Conservation (phyloP, 2,113 vertebrate species). For the Ceyx cyanopectus region DNA sequence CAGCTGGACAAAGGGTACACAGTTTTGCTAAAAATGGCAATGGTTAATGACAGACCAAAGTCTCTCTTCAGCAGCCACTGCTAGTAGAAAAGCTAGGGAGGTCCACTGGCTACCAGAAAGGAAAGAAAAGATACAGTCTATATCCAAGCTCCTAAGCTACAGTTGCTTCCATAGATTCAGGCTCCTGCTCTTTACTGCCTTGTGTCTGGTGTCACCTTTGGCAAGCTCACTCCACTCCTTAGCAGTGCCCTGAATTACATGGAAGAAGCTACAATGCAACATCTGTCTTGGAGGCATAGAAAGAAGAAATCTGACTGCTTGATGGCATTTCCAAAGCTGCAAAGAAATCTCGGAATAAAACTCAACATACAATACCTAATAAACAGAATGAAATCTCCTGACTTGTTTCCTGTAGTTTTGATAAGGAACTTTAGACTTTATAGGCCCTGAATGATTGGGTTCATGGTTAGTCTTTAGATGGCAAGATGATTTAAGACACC, state of each 20-base stretch:
- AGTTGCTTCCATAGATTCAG: not conserved
- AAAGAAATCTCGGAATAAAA: not conserved
- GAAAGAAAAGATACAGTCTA: not conserved
- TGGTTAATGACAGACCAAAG: constrained; percentile 37
- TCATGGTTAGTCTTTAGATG: not conserved
- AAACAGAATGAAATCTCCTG: not conserved
- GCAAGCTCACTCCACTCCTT: not conserved
- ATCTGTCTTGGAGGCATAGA: not conserved
- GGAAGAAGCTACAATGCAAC: not conserved
- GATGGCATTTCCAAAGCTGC: not conserved
- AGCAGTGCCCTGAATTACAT: not conserved
- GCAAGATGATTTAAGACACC: not conserved
- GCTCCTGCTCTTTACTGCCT: not conserved
- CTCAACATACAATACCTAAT: not conserved
- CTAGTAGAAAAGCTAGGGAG: not conserved
- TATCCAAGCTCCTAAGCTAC: not conserved
- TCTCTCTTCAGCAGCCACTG: constrained; percentile 20
- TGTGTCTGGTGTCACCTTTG: not conserved
- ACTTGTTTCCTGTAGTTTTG: not conserved
- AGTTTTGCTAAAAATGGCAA: constrained; percentile 65
- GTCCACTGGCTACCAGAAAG: not conserved
- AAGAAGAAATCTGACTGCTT: not conserved
- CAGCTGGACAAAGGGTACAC: constrained; percentile 48
- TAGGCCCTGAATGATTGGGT: not conserved
- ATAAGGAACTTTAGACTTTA: not conserved